Evolutionary conservation across 2,888 invertebrate species (phyloP).

Genomic region (Hypomecis punctinalis): DNA sequence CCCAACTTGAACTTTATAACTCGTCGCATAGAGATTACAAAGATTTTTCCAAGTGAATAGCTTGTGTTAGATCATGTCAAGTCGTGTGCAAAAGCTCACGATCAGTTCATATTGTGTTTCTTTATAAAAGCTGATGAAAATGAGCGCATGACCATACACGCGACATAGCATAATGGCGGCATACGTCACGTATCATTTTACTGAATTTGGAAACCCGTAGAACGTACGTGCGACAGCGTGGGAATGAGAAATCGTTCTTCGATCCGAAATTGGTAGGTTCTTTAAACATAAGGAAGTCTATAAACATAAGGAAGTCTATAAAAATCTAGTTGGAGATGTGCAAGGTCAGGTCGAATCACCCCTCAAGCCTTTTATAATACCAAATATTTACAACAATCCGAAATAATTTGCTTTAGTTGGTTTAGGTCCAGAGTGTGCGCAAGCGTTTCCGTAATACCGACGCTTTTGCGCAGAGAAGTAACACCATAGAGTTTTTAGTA

Average conservation of each 20-base stretch:
- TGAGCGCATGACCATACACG: slow-evolving; percentile 67
- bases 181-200: slow-evolving; percentile 24
- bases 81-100: slow-evolving; percentile 73
- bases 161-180: slow-evolving; percentile 19
- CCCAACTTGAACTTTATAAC: slow-evolving; percentile 37
- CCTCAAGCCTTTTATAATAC: not conserved
- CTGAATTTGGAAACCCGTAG: slow-evolving; percentile 17
- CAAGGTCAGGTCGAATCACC: not conserved
- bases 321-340: slow-evolving; percentile 1
- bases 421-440: too few species aligned
- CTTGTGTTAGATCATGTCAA: slow-evolving; percentile 40
- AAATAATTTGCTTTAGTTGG: too few species aligned
- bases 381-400: too few species aligned
- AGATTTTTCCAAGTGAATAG: not conserved
- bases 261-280: not conserved
- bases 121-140: slow-evolving; percentile 74
- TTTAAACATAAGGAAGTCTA: not conserved
- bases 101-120: slow-evolving; percentile 69
- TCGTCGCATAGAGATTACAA: slow-evolving; percentile 37
- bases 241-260: slow-evolving; percentile 6
- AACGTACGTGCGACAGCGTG: slow-evolving; percentile 5
- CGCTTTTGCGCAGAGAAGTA: too few species aligned
- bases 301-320: not conserved
- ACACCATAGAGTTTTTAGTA: too few species aligned
- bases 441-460: too few species aligned